phyloP scores from a whole-genome alignment of 2,888 invertebrate species.

The Callyntrura guangdongensis region DNA sequence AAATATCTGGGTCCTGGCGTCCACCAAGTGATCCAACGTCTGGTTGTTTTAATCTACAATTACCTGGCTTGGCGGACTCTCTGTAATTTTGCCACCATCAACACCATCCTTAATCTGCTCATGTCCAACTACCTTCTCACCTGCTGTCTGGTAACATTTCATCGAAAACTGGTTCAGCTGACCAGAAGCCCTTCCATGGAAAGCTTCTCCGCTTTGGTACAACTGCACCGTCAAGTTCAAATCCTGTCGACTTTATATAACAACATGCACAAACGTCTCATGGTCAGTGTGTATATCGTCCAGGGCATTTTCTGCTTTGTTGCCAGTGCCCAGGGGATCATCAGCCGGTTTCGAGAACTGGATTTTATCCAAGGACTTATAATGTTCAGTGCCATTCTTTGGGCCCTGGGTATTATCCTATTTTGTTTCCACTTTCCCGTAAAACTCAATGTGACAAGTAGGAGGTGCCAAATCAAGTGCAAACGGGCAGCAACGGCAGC shows the following conservation, averaged over 20 bases:
- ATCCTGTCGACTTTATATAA: conserved; percentile 15
- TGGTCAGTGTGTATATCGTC: not conserved
- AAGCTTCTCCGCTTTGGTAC: not conserved
- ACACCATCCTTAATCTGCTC: conserved; percentile 25
- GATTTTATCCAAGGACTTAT: not conserved
- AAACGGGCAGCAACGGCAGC: not conserved
- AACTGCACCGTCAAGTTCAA: not conserved
- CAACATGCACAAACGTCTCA: not conserved
- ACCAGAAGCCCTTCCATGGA: not conserved
- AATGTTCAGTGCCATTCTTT: conserved; percentile 1
- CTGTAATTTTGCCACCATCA: not conserved
- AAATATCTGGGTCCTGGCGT: too few relatives aligned
- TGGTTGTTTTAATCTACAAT: not conserved
- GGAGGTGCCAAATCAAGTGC: not conserved
- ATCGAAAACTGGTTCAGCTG: not conserved
- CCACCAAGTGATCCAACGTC: not conserved
- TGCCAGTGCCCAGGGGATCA: not conserved
- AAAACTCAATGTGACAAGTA: not conserved
- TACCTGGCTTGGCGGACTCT: conserved; percentile 17
- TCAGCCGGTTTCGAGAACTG: not conserved
- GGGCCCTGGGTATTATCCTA: not conserved
- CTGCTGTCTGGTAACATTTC: conserved; percentile 19
- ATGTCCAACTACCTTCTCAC: not conserved
- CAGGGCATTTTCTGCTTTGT: conserved; percentile 20
- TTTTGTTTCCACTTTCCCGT: conserved; percentile 55